A percentile compares a stretch with the other conserved stretches of the same genome.
phyloP scores from a whole-genome alignment of 2,888 invertebrate genomes.

The Nysson spinosus region DNA sequence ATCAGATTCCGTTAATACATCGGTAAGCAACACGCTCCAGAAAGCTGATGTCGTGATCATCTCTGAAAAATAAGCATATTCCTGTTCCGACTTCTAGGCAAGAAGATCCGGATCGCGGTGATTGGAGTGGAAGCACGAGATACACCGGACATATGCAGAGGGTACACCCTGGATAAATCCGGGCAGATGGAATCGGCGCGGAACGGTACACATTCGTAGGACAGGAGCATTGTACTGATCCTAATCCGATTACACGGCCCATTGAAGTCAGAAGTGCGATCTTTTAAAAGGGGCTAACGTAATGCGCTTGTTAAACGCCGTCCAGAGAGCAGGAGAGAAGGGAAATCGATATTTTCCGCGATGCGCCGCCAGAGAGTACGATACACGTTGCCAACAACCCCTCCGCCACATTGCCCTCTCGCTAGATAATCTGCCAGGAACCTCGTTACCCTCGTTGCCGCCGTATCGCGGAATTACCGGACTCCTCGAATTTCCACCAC shows the following conservation, averaged over 20 bases:
- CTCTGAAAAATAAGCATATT: background rate
- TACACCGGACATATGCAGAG: conserved; percentile 28
- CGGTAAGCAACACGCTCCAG: too few species aligned
- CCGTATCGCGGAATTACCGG: conserved; percentile 60
- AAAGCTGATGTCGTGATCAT: too few species aligned
- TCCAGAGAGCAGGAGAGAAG: conserved; percentile 29
- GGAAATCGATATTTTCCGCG: conserved; percentile 70
- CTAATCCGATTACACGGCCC: conserved; percentile 77
- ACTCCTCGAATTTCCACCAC: conserved; percentile 51
- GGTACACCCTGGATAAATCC: conserved; percentile 17
- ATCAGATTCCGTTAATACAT: too few species aligned
- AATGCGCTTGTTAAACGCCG: conserved; percentile 73
- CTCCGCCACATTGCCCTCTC: conserved; percentile 22
- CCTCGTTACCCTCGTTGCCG: conserved; percentile 63
- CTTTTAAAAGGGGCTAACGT: conserved; percentile 73
- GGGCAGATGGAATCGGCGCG: conserved; percentile 69
- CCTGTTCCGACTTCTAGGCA: background rate
- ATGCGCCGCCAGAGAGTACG: conserved; percentile 42
- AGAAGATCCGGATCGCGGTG: background rate
- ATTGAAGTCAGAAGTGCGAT: conserved; percentile 77
- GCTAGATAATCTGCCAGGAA: conserved; percentile 66
- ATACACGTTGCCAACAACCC: conserved; percentile 49
- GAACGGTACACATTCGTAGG: conserved; percentile 59
- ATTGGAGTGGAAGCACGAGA: background rate
- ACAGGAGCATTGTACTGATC: conserved; percentile 64